These are phyloP conservation scores for Alouatta palliata DNA, from an alignment of 2,113 vertebrate genomes.

Conservation along the genomic window DNA sequence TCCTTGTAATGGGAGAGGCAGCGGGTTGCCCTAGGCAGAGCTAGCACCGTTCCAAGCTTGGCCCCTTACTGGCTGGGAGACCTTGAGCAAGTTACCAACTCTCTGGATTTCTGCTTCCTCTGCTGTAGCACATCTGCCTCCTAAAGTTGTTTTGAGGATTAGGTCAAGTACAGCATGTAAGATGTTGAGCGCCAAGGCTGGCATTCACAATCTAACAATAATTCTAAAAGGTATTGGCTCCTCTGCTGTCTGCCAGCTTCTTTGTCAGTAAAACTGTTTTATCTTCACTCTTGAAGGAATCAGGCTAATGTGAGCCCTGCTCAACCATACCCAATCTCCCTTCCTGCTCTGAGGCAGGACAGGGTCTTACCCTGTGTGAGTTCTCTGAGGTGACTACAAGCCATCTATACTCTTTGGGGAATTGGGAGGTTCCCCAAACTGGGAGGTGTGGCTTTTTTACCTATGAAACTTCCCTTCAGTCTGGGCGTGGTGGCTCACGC, in stretches of 20 bases:
- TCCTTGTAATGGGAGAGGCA: slow-evolving; percentile 34
- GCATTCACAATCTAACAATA: background rate
- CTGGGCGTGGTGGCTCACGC: no score
- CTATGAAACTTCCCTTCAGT: background rate
- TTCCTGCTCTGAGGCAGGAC: background rate
- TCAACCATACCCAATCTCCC: background rate
- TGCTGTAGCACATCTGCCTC: background rate
- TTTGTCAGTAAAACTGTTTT: background rate
- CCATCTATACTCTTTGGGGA: background rate
- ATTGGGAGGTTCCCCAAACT: background rate
- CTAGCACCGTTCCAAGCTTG: background rate
- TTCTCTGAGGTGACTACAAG: background rate
- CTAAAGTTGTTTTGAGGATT: background rate
- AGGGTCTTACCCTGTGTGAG: background rate
- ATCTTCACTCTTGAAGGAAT: slow-evolving; percentile 23
- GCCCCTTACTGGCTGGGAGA: background rate
- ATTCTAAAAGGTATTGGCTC: background rate
- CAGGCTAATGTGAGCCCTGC: background rate
- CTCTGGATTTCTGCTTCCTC: background rate
- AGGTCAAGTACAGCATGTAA: background rate
- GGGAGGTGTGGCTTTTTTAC: background rate
- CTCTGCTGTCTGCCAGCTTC: background rate
- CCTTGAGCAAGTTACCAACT: background rate
- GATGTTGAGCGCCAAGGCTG: background rate
- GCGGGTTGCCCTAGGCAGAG: slow-evolving; percentile 6